phyloP scores from a whole-genome alignment of 37 sponge, comb jelly and placozoan genomes.

The Cliona cf. orientalis region DNA sequence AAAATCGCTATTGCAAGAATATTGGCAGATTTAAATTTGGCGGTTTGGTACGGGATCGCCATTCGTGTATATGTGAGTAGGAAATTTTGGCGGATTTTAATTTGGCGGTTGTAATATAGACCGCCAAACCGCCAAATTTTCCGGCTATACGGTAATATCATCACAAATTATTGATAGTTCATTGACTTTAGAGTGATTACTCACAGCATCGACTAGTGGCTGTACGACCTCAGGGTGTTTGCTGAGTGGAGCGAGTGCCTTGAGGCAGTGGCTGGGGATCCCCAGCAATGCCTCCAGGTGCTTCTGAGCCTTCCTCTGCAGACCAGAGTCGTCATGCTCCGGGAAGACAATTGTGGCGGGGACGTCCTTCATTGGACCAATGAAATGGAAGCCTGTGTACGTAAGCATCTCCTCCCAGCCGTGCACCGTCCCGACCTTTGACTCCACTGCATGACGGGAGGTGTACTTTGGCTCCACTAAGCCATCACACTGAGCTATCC shows the following conservation, averaged over 20 bases:
- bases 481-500: slow-evolving; percentile 52
- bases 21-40: no score
- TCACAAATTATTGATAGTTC: no score
- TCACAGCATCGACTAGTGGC: slow-evolving; percentile 52
- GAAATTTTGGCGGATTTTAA: no score
- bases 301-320: slow-evolving; percentile 64
- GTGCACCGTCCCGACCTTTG: slow-evolving; percentile 58
- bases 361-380: slow-evolving; percentile 66
- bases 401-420: slow-evolving; percentile 90
- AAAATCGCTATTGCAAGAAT: no score
- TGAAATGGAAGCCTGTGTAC: slow-evolving; percentile 83
- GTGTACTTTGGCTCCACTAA: slow-evolving; percentile 68
- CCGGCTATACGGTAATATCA: no score
- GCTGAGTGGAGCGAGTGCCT: slow-evolving; percentile 54
- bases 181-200: slow-evolving; percentile 24
- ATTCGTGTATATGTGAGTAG: no score
- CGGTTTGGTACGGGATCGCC: no score
- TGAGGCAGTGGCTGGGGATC: slow-evolving; percentile 56
- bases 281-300: slow-evolving; percentile 74
- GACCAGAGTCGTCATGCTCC: slow-evolving; percentile 87
- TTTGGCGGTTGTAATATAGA: no score
- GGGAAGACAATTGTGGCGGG: slow-evolving; percentile 86
- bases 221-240: slow-evolving; percentile 47
- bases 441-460: slow-evolving; percentile 52
- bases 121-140: no score